Percentiles rank a stretch among this genome's conserved stretches.
These are phyloP conservation scores for Homarus americanus DNA, from an alignment of 1,140 invertebrate genomes.

Conservation along the genomic window DNA sequence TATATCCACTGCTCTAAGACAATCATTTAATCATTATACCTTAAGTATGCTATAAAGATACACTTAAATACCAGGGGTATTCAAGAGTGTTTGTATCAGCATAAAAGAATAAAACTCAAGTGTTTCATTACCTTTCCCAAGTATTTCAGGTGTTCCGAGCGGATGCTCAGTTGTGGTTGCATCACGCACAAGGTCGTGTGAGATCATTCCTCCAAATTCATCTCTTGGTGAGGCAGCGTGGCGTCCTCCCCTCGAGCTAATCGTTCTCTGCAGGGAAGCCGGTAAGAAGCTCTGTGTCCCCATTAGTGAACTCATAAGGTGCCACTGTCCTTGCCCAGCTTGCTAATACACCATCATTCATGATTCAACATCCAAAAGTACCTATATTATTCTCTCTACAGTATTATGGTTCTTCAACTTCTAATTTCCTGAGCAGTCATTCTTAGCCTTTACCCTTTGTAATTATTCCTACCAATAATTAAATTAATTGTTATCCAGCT, in stretches of 20 bases:
- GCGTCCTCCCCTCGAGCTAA: slow-evolving; percentile 55
- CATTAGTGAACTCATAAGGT: slow-evolving; percentile 63
- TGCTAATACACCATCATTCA: background rate
- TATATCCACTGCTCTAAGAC: too few relatives aligned
- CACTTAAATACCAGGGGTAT: too few relatives aligned
- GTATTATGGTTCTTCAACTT: too few relatives aligned
- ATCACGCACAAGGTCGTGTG: slow-evolving; percentile 44
- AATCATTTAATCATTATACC: too few relatives aligned
- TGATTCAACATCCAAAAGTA: background rate
- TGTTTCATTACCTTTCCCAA: slow-evolving; percentile 63
- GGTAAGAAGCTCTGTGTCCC: slow-evolving; percentile 63
- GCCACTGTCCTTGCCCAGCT: background rate
- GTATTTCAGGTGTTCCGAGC: slow-evolving; percentile 62
- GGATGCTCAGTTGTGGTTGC: slow-evolving; percentile 41
- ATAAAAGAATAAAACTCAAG: too few relatives aligned
- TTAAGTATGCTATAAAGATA: too few relatives aligned
- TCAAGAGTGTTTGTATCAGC: too few relatives aligned
- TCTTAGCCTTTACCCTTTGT: too few relatives aligned
- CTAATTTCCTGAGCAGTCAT: too few relatives aligned
- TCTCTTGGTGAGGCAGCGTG: slow-evolving; percentile 34
- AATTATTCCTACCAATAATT: too few relatives aligned
- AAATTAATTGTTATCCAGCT: too few relatives aligned
- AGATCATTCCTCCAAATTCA: slow-evolving; percentile 30
- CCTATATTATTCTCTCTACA: too few relatives aligned
- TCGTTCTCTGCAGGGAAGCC: slow-evolving; percentile 42